These are phyloP conservation scores for Dolichallabes microphthalmus DNA, from an alignment of 2,113 vertebrate genomes.

Conservation along the genomic window DNA sequence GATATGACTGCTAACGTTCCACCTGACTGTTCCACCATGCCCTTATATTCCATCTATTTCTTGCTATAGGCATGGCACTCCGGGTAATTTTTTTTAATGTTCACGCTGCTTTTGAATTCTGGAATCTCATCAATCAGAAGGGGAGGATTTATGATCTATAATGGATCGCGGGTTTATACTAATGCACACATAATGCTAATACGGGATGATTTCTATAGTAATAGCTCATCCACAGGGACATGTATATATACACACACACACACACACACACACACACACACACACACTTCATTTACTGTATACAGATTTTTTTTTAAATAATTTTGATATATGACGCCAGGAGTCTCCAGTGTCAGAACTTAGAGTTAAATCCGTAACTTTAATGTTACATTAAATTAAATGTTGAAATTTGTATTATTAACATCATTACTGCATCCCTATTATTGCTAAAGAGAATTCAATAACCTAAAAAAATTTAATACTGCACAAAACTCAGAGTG, in stretches of 20 bases:
- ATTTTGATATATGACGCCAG: too few species aligned
- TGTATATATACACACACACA: not conserved
- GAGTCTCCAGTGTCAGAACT: too few species aligned
- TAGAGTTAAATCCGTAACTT: not conserved
- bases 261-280: too few species aligned
- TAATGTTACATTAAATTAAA: not conserved
- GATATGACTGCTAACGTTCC: slow-evolving; percentile 13
- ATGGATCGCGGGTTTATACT: not conserved
- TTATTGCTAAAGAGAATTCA: not conserved
- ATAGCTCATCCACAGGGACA: not conserved
- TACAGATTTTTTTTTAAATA: too few species aligned
- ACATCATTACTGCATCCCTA: not conserved
- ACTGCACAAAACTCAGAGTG: not conserved
- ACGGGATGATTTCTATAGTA: not conserved
- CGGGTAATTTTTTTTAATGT: too few species aligned
- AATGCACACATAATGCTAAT: not conserved
- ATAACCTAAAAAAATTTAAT: not conserved
- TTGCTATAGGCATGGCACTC: not conserved
- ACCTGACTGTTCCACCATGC: not conserved
- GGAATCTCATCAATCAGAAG: not conserved
- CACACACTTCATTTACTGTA: too few species aligned
- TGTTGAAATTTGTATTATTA: not conserved
- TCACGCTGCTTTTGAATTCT: not conserved
- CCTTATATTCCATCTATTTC: slow-evolving; percentile 11
- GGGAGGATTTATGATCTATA: not conserved